Percentiles rank a stretch among this genome's conserved stretches.
Conservation (phyloP, 1,140 invertebrate genomes). For the Drosophila oshimai region DNA sequence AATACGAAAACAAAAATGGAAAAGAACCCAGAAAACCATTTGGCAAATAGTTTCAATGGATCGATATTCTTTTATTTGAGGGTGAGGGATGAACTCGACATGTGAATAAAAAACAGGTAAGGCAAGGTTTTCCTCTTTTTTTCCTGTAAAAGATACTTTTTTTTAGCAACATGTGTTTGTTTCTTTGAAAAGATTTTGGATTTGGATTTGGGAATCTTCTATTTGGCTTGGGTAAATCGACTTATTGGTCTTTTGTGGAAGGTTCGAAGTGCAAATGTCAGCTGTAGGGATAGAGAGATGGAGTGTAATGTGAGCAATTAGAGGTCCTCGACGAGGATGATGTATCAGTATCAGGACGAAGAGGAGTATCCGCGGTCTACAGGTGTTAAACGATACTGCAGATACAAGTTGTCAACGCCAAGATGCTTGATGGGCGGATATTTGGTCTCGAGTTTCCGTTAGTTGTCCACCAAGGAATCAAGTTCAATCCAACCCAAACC, state of each 20-base stretch:
- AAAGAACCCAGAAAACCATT: constrained; percentile 25
- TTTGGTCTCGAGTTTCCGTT: constrained; percentile 50
- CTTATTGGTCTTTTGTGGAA: constrained; percentile 69
- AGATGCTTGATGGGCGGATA: constrained; percentile 60
- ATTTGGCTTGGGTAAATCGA: constrained; percentile 40
- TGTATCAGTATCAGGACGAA: constrained; percentile 50
- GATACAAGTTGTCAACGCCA: constrained; percentile 40
- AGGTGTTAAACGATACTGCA: constrained; percentile 61
- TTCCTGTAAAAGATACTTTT: constrained; percentile 69
- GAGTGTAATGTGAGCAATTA: constrained; percentile 71
- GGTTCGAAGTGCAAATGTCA: constrained; percentile 65
- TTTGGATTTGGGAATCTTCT: not conserved
- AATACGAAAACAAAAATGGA: constrained; percentile 19
- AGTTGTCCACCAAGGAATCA: constrained; percentile 18
- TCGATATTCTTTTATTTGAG: constrained; percentile 32
- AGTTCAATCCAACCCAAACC: constrained; percentile 1
- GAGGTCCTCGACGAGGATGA: constrained; percentile 12
- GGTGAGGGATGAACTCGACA: constrained; percentile 12
- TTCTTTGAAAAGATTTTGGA: constrained; percentile 39
- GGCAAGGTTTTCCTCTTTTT: constrained; percentile 14
- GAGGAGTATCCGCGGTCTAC: constrained; percentile 18
- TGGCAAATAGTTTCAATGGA: constrained; percentile 54
- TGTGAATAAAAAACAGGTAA: constrained; percentile 76
- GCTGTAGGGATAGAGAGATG: constrained; percentile 24
- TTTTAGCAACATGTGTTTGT: constrained; percentile 59